These are phyloP conservation scores for Chelon labrosus DNA, from an alignment of 2,797 vertebrate species.

Conservation along the genomic window DNA sequence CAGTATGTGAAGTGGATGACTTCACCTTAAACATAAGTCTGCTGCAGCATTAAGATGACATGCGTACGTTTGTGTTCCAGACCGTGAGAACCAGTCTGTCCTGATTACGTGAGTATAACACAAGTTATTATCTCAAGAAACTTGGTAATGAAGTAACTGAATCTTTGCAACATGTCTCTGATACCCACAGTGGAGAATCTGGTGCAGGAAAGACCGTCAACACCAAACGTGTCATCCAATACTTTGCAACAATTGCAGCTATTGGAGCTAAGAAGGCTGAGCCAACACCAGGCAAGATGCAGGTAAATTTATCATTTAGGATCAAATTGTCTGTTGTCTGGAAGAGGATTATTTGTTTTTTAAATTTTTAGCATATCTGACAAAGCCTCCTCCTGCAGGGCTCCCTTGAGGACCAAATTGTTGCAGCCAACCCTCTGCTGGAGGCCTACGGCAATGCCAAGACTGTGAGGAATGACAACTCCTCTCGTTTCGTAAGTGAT, in stretches of 20 bases:
- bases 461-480: conserved; percentile 84
- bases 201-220: conserved; percentile 71
- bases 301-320: conserved; percentile 62
- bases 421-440: conserved; percentile 88
- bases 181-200: conserved; percentile 47
- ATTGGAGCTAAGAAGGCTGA: conserved; percentile 27
- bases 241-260: conserved; percentile 69
- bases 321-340: too few relatives aligned
- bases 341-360: too few relatives aligned
- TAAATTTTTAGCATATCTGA: too few relatives aligned
- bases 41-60: too few relatives aligned
- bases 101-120: conserved; percentile 84
- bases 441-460: conserved; percentile 92
- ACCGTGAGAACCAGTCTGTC: conserved; percentile 89
- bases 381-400: conserved; percentile 80
- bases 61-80: conserved; percentile 67
- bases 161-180: too few relatives aligned
- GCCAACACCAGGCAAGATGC: conserved; percentile 36
- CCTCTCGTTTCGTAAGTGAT: conserved; percentile 77
- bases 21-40: too few relatives aligned
- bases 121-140: neutral
- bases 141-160: neutral
- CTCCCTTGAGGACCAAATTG: conserved; percentile 88
- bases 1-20: neutral
- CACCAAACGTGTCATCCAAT: conserved; percentile 76